Conservation (phyloP, 2,797 vertebrate genomes). For the Propithecus perrieri region DNA sequence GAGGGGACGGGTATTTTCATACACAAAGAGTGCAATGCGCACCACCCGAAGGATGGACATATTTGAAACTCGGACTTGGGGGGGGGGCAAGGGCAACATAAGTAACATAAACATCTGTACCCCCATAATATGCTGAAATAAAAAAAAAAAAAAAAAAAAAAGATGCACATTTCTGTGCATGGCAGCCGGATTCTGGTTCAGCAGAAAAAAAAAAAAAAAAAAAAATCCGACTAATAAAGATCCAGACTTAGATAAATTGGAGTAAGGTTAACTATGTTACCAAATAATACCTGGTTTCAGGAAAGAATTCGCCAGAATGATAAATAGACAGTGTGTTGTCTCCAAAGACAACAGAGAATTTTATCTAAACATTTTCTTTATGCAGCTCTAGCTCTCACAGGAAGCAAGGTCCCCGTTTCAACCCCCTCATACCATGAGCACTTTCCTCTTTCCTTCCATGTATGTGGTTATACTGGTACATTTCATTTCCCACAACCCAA, state of each 20-base stretch:
- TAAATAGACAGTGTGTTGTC: neutral
- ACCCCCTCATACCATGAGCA: fast-evolving
- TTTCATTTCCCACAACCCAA: neutral
- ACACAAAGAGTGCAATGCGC: no score
- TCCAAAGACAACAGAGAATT: neutral
- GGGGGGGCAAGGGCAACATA: no score
- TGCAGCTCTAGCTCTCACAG: neutral
- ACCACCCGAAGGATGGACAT: no score
- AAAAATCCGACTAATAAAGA: neutral
- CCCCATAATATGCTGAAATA: no score
- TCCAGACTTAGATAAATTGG: neutral
- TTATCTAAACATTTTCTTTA: neutral
- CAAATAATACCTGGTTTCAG: neutral
- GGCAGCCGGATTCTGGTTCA: no score
- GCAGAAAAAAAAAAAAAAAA: no score
- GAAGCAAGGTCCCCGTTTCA: neutral
- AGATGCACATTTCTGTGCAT: no score
- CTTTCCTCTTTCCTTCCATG: neutral
- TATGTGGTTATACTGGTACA: fast-evolving
- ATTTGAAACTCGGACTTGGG: no score
- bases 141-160: no score
- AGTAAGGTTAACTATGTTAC: neutral
- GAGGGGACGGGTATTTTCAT: no score
- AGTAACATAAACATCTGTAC: no score
- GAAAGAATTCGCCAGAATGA: neutral